phyloP scores from a whole-genome alignment of 2,113 vertebrate species.

The Numenius arquata region DNA sequence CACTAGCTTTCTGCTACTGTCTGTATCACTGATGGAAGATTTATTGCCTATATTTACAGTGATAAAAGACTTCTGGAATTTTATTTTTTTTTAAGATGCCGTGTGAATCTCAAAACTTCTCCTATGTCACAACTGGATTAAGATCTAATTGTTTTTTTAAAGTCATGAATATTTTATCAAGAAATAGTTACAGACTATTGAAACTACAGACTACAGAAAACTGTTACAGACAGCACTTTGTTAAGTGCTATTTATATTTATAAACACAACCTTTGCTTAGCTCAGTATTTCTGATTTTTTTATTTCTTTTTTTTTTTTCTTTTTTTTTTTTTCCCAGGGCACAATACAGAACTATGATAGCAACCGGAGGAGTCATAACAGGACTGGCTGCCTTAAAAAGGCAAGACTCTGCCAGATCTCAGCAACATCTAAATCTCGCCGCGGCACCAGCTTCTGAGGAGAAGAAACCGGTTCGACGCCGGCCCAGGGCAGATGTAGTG shows the following conservation, averaged over 20 bases:
- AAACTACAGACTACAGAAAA: too few species aligned
- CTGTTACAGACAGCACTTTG: too few species aligned
- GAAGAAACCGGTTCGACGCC: slow-evolving; percentile 79
- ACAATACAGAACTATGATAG: slow-evolving; percentile 83
- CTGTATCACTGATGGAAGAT: neutral
- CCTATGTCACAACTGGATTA: neutral
- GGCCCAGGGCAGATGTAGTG: slow-evolving; percentile 89
- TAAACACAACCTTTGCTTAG: neutral
- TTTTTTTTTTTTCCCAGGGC: slow-evolving; percentile 48
- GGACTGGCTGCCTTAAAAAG: slow-evolving; percentile 96
- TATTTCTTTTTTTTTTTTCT: neutral
- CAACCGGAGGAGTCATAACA: slow-evolving; percentile 94
- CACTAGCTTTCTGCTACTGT: neutral
- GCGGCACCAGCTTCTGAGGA: slow-evolving; percentile 65
- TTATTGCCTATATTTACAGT: neutral
- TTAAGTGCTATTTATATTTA: neutral
- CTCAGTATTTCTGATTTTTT: neutral
- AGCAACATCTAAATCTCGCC: slow-evolving; percentile 79
- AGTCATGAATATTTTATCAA: neutral
- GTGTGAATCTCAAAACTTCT: neutral
- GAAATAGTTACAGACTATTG: neutral
- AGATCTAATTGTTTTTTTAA: neutral
- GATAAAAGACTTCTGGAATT: neutral
- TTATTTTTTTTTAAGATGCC: neutral
- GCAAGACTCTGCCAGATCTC: slow-evolving; percentile 94